A percentile compares a stretch with the other conserved stretches of the same genome.
Evolutionary conservation across 30 jellyfish, hydroid and myxozoan species (phyloP).

Genomic region (Hydra vulgaris): DNA sequence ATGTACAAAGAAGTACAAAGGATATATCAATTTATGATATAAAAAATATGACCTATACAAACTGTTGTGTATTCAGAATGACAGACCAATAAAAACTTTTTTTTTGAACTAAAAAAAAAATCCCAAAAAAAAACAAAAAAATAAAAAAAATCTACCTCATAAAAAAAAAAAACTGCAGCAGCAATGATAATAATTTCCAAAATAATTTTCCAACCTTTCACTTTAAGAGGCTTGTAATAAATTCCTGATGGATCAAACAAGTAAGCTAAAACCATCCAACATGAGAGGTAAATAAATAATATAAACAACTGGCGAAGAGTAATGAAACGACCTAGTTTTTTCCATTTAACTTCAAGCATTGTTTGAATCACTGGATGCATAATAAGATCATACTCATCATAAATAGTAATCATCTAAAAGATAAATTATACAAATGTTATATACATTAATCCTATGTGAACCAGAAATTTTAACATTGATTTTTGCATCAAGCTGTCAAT

Average conservation of each 20-base stretch:
- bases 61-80: too few species aligned
- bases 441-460: not conserved
- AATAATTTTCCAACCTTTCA: slow-evolving; percentile 55
- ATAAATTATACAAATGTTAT: not conserved
- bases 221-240: slow-evolving; percentile 40
- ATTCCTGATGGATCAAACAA: slow-evolving; percentile 28
- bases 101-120: too few species aligned
- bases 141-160: not conserved
- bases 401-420: slow-evolving; percentile 53
- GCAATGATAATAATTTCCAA: slow-evolving; percentile 8
- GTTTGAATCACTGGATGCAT: slow-evolving; percentile 78
- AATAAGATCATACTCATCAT: slow-evolving; percentile 50
- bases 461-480: too few species aligned
- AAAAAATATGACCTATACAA: too few species aligned
- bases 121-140: too few species aligned
- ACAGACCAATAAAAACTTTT: too few species aligned
- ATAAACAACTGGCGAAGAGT: slow-evolving; percentile 35
- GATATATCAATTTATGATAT: too few species aligned
- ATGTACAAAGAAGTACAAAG: too few species aligned
- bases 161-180: slow-evolving; percentile 18
- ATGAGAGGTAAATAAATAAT: slow-evolving; percentile 32
- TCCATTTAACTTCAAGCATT: slow-evolving; percentile 67
- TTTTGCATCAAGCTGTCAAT: too few species aligned
- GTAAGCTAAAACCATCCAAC: slow-evolving; percentile 55
- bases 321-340: slow-evolving; percentile 39